Conservation (phyloP, 2,888 invertebrate genomes). For the Drosophila paramelanica region DNA sequence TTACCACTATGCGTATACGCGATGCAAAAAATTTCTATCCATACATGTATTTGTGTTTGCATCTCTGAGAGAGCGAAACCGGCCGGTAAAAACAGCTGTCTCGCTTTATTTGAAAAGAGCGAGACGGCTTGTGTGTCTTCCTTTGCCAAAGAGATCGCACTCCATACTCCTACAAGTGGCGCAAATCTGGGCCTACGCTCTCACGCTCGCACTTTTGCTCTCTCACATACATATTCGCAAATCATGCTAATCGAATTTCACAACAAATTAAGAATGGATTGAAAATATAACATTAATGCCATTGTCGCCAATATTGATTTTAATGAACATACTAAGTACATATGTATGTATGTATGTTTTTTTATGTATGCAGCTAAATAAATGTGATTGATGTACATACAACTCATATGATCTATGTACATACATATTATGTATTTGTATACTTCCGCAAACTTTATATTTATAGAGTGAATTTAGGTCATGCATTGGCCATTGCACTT, state of each 20-base stretch:
- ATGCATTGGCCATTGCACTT: constrained; percentile 13
- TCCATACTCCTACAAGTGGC: constrained; percentile 35
- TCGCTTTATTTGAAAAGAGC: constrained; percentile 15
- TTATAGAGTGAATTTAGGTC: constrained; percentile 18
- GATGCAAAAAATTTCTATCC: constrained; percentile 24
- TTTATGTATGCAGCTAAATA: too few species aligned
- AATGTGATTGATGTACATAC: too few species aligned
- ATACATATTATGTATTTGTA: too few species aligned
- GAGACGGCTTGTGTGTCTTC: constrained; percentile 3
- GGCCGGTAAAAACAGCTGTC: constrained; percentile 32
- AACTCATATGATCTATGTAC: too few species aligned
- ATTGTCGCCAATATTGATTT: neutral
- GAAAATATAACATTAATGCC: constrained; percentile 19
- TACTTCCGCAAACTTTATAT: neutral
- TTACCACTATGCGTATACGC: constrained; percentile 42
- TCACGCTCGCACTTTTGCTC: neutral
- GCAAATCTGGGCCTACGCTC: neutral
- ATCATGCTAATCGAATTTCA: constrained; percentile 64
- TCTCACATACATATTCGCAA: constrained; percentile 25
- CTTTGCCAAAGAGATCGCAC: constrained; percentile 3
- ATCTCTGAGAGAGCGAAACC: constrained; percentile 20
- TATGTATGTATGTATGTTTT: neutral
- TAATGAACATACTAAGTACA: neutral
- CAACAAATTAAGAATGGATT: constrained; percentile 32
- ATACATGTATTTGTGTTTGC: constrained; percentile 4